Evolutionary conservation across 2,888 invertebrate genomes (phyloP).

Genomic region (Strigamia transsilvanica): DNA sequence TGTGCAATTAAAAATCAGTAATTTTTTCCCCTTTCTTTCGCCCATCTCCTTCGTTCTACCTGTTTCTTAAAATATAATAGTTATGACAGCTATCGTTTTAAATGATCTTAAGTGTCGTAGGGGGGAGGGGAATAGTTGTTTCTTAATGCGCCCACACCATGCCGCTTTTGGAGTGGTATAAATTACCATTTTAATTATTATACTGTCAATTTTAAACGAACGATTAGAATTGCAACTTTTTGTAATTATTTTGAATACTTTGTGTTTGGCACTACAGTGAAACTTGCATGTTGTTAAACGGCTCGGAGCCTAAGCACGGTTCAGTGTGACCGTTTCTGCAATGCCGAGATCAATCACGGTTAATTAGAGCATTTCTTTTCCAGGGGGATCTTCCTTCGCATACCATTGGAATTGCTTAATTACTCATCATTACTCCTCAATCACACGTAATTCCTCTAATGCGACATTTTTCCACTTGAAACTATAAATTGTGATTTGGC

Average conservation of each 20-base stretch:
- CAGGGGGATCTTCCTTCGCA: neutral
- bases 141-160: neutral
- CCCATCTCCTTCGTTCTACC: neutral
- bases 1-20: constrained; percentile 44
- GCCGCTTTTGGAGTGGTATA: neutral
- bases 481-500: constrained; percentile 24
- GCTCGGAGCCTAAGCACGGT: neutral
- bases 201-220: neutral
- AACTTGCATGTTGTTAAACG: neutral
- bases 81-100: constrained; percentile 38
- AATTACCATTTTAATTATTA: neutral
- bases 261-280: neutral
- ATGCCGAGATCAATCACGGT: constrained; percentile 31
- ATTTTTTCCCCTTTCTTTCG: constrained; percentile 5
- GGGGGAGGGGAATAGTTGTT: neutral
- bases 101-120: constrained; percentile 32
- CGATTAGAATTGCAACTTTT: neutral
- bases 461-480: neutral
- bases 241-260: neutral
- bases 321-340: neutral
- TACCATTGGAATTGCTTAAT: constrained; percentile 15
- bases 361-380: constrained; percentile 24
- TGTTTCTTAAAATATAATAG: constrained; percentile 1
- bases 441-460: constrained; percentile 23
- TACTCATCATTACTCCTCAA: constrained; percentile 18